phyloP scores from a whole-genome alignment of 2,113 vertebrate genomes.

The Bubo bubo region DNA sequence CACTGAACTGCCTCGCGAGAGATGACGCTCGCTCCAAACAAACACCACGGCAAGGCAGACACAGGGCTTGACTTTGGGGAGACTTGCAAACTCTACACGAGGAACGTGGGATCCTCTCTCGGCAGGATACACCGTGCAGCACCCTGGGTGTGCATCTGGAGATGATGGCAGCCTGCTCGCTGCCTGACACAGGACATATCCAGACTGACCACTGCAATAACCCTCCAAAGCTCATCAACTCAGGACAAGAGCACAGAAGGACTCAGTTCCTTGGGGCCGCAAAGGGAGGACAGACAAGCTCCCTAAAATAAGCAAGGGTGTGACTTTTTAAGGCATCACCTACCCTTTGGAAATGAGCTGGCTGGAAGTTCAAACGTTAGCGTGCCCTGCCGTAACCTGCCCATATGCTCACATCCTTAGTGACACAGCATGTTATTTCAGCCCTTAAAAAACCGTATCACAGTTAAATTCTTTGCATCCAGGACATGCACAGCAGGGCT shows the following conservation, averaged over 20 bases:
- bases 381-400: not conserved
- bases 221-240: not conserved
- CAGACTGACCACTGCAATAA: not conserved
- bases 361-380: not conserved
- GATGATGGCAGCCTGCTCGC: not conserved
- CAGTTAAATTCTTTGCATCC: not conserved
- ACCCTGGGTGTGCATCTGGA: not conserved
- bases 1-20: not conserved
- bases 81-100: accelerated
- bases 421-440: not conserved
- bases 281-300: not conserved
- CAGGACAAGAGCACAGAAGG: not conserved
- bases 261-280: not conserved
- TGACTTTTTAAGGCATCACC: not conserved
- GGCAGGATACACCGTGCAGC: accelerated
- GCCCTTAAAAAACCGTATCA: not conserved
- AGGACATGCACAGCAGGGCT: not conserved
- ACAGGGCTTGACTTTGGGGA: not conserved
- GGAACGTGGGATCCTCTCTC: accelerated
- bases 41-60: not conserved
- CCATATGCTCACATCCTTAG: not conserved
- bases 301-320: not conserved
- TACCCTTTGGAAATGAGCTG: not conserved
- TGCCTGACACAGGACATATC: not conserved
- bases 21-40: not conserved